These are phyloP conservation scores for Caenorhabditis plicata DNA, from an alignment of 2,888 invertebrate species.

Conservation along the genomic window DNA sequence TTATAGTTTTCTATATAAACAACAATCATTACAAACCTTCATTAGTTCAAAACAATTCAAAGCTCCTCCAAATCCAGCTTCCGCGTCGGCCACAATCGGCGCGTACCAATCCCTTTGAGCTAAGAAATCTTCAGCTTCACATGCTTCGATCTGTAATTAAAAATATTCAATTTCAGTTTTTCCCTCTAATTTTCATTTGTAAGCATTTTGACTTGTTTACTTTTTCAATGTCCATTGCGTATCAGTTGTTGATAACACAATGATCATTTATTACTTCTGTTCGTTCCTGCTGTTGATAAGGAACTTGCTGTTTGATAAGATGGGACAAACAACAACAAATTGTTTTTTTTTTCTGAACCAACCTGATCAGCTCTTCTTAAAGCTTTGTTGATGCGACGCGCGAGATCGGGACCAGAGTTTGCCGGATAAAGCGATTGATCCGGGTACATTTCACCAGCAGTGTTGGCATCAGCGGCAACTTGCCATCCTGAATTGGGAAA, in stretches of 20 bases:
- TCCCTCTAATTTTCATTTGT: no score
- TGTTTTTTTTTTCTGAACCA: constrained; percentile 15
- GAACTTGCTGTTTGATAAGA: not conserved
- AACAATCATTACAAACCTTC: constrained; percentile 65
- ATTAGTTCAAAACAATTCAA: constrained; percentile 67
- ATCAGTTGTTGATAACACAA: not conserved
- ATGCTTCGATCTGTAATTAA: constrained; percentile 52
- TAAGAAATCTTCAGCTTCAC: constrained; percentile 62
- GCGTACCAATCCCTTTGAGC: constrained; percentile 64
- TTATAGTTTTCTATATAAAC: no score
- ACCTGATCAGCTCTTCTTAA: constrained; percentile 65
- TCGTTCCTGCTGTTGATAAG: no score
- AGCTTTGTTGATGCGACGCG: constrained; percentile 64
- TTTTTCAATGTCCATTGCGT: not conserved
- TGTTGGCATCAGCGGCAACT: constrained; percentile 67
- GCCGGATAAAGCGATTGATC: constrained; percentile 67
- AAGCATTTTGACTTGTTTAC: not conserved
- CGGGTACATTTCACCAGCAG: constrained; percentile 66
- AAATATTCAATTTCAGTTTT: not conserved
- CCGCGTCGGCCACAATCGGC: constrained; percentile 67
- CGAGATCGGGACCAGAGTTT: constrained; percentile 66
- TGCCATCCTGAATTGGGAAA: no score
- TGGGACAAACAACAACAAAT: not conserved
- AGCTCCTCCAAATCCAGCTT: constrained; percentile 67
- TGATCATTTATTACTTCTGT: no score